Percentiles rank a stretch among this genome's conserved stretches.
Evolutionary conservation across 1,140 invertebrate species (phyloP).

Genomic region (Subanguina moxae): DNA sequence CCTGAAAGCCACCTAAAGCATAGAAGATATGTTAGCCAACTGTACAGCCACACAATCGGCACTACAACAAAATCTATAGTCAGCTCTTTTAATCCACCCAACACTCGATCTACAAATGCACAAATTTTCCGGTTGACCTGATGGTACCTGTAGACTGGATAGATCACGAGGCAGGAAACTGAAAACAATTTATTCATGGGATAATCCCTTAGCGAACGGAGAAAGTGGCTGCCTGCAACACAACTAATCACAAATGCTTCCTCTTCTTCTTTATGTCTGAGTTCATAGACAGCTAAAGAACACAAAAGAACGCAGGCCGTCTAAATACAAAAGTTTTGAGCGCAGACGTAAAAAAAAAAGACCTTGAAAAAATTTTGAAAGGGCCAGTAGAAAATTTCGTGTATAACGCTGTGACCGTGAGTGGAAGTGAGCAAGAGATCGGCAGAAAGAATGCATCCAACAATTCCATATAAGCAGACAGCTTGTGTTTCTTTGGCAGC

Average conservation of each 20-base stretch:
- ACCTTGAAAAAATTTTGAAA: slow-evolving; percentile 29
- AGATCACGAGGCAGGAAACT: slow-evolving; percentile 24
- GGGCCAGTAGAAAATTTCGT: slow-evolving; percentile 21
- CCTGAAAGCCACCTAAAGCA: slow-evolving; percentile 34
- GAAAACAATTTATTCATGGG: slow-evolving; percentile 4
- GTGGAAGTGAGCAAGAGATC: slow-evolving; percentile 27
- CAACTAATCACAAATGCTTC: slow-evolving; percentile 27
- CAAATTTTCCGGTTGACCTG: slow-evolving; percentile 37
- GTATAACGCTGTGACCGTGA: slow-evolving; percentile 21
- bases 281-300: slow-evolving; percentile 11
- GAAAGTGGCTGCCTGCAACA: slow-evolving; percentile 12
- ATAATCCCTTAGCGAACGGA: slow-evolving; percentile 3
- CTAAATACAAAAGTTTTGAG: slow-evolving; percentile 7
- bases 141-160: slow-evolving; percentile 31
- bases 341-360: neutral
- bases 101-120: slow-evolving; percentile 4
- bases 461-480: slow-evolving; percentile 14
- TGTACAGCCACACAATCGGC: slow-evolving; percentile 19
- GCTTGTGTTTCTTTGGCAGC: slow-evolving; percentile 11
- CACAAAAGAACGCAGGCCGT: slow-evolving; percentile 7
- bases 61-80: slow-evolving; percentile 12
- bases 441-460: slow-evolving; percentile 17
- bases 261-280: slow-evolving; percentile 27
- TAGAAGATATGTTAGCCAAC: slow-evolving; percentile 33
- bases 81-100: slow-evolving; percentile 21